Percentiles rank a stretch among this genome's conserved stretches.
phyloP scores from a whole-genome alignment of 1,140 invertebrate species.

The Helicoverpa armigera region DNA sequence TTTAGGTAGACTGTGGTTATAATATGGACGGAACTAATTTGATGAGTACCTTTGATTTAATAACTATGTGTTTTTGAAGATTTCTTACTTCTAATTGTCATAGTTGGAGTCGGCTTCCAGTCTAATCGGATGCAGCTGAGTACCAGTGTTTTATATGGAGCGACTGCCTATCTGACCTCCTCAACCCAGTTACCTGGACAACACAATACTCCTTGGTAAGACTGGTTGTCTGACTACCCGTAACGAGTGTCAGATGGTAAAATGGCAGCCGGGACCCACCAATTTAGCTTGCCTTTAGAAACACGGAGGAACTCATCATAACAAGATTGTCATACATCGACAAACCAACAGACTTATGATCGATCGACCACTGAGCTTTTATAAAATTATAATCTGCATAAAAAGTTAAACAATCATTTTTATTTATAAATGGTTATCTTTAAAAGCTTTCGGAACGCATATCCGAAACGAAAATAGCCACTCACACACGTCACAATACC shows the following conservation, averaged over 20 bases:
- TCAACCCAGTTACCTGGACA: too few relatives aligned
- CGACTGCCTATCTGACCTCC: too few relatives aligned
- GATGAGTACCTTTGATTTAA: neutral
- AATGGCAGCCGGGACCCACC: too few relatives aligned
- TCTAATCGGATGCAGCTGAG: too few relatives aligned
- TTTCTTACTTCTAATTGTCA: too few relatives aligned
- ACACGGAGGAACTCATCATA: too few relatives aligned
- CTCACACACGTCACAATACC: conserved; percentile 55
- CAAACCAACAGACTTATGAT: neutral
- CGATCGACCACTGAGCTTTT: neutral
- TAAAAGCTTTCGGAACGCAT: conserved; percentile 58
- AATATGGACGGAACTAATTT: neutral
- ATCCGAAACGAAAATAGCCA: conserved; percentile 57
- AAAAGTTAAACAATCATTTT: conserved; percentile 19
- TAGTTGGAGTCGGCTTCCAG: too few relatives aligned
- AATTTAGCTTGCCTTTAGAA: too few relatives aligned
- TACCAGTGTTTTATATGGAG: too few relatives aligned
- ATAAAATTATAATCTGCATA: conserved; percentile 16
- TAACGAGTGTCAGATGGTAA: too few relatives aligned
- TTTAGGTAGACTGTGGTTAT: conserved; percentile 8
- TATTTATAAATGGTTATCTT: conserved; percentile 35
- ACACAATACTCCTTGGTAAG: too few relatives aligned
- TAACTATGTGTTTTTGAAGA: neutral
- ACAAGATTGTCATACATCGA: neutral
- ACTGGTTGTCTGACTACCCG: too few relatives aligned